Evolutionary conservation across 2,888 invertebrate species (phyloP).

Genomic region (Brachyopa scutellaris): DNA sequence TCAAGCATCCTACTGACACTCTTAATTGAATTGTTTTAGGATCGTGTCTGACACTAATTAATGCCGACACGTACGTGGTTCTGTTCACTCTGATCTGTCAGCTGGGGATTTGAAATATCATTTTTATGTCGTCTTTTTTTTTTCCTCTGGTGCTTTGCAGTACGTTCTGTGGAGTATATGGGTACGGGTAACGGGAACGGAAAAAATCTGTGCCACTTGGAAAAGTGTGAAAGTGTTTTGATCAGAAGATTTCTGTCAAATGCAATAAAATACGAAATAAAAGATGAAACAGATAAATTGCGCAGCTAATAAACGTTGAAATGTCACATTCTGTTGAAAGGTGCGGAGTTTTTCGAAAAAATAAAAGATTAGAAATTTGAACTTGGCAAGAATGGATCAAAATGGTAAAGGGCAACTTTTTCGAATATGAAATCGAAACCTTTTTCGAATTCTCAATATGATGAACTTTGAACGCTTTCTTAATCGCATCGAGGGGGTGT

Average conservation of each 20-base stretch:
- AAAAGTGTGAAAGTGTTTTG: conserved; percentile 16
- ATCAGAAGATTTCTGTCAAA: conserved; percentile 37
- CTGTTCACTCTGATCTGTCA: conserved; percentile 43
- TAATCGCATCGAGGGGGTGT: too few relatives aligned
- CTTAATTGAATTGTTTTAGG: conserved; percentile 52
- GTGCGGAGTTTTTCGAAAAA: neutral
- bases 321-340: conserved; percentile 1
- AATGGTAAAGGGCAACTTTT: too few relatives aligned
- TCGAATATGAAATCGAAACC: too few relatives aligned
- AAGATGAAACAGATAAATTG: conserved; percentile 21
- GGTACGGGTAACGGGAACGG: neutral
- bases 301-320: conserved; percentile 2
- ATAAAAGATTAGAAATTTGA: neutral
- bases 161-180: neutral
- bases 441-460: too few relatives aligned
- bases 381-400: too few relatives aligned
- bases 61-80: conserved; percentile 48
- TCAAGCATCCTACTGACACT: conserved; percentile 44
- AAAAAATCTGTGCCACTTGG: conserved; percentile 15
- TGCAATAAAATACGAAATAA: conserved; percentile 16
- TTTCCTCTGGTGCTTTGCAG: neutral
- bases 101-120: conserved; percentile 12
- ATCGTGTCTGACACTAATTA: conserved; percentile 58
- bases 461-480: too few relatives aligned
- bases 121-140: too few relatives aligned